A percentile compares a stretch with the other conserved stretches of the same genome.
phyloP scores from a whole-genome alignment of 2,888 invertebrate species.

The Dioctria rufipes region DNA sequence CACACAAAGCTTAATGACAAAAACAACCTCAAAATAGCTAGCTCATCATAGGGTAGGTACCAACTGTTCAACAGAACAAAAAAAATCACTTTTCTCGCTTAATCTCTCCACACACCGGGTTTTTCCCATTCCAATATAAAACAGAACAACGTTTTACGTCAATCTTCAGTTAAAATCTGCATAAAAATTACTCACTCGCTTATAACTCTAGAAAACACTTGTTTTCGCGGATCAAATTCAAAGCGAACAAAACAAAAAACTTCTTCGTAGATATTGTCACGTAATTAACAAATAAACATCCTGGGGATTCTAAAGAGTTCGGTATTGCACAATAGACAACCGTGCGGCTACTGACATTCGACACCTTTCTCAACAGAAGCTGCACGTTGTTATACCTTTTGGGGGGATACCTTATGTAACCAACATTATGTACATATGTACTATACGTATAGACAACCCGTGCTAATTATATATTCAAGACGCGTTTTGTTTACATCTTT shows the following conservation, averaged over 20 bases:
- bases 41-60: too few species aligned
- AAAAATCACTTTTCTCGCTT: too few species aligned
- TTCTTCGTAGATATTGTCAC: conserved; percentile 20
- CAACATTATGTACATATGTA: too few species aligned
- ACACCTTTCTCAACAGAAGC: neutral
- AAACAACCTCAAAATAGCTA: too few species aligned
- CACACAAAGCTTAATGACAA: too few species aligned
- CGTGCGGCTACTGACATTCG: too few species aligned
- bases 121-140: neutral
- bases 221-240: conserved; percentile 37
- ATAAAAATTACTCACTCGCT: conserved; percentile 1
- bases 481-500: conserved; percentile 52
- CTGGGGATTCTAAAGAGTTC: conserved; percentile 11
- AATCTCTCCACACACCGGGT: neutral
- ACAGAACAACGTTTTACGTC: conserved; percentile 8
- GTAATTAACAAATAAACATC: conserved; percentile 43
- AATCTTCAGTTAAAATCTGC: neutral
- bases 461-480: conserved; percentile 54
- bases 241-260: neutral
- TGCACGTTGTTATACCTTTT: neutral
- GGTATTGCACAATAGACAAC: conserved; percentile 19
- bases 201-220: conserved; percentile 17
- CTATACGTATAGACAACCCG: neutral
- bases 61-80: too few species aligned
- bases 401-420: neutral